phyloP scores from a whole-genome alignment of 1,140 invertebrate genomes.

The Lepidurus apus region DNA sequence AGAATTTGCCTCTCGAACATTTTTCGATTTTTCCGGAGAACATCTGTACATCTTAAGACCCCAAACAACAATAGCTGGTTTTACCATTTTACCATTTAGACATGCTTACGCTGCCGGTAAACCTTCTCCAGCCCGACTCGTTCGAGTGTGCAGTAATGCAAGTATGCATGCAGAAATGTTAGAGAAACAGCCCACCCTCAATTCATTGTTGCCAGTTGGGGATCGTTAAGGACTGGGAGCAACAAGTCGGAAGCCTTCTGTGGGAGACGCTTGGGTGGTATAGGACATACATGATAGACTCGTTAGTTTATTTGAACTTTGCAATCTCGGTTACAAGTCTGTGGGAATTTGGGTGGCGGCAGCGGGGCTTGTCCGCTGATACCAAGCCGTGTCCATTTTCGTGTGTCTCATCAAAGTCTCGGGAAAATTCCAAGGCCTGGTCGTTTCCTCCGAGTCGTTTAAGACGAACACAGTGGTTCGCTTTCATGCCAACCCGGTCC shows the following conservation, averaged over 20 bases:
- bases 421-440: not conserved
- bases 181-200: not conserved
- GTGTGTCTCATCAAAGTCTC: slow-evolving; percentile 19
- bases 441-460: not conserved
- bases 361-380: slow-evolving; percentile 8
- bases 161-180: not conserved
- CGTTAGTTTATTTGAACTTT: not conserved
- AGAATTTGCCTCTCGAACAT: too few species aligned
- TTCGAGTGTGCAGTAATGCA: not conserved
- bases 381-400: not conserved
- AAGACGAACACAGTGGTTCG: not conserved
- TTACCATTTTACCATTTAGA: too few species aligned
- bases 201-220: not conserved
- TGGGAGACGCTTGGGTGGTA: not conserved
- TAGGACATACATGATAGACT: slow-evolving; percentile 1
- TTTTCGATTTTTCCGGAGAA: too few species aligned
- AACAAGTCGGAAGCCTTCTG: too few species aligned
- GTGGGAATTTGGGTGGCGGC: not conserved
- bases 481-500: not conserved
- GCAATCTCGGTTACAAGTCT: not conserved
- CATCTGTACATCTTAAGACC: too few species aligned
- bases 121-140: not conserved
- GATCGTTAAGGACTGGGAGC: not conserved
- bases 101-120: too few species aligned
- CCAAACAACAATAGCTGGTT: too few species aligned